Evolutionary conservation across 2,113 vertebrate species (phyloP).

Genomic region (Capreolus pygargus): DNA sequence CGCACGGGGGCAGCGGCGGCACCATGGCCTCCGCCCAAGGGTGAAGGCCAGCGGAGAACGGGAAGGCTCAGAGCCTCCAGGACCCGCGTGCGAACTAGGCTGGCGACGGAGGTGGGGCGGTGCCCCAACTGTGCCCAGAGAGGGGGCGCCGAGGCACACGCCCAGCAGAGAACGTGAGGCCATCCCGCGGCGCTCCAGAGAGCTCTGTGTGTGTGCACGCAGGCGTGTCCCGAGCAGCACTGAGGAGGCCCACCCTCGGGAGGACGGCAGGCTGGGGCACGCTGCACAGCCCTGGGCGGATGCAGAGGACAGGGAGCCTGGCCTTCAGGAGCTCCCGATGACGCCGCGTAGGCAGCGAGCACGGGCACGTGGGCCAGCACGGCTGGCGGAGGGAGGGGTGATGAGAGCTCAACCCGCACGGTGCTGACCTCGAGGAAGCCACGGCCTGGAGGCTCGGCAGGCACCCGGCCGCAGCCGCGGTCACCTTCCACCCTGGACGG

Average conservation of each 20-base stretch:
- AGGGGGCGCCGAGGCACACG: fast-evolving
- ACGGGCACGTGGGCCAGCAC: fast-evolving
- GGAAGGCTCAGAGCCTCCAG: not conserved
- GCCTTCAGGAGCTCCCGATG: not conserved
- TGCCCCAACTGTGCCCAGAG: not conserved
- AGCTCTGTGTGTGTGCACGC: fast-evolving
- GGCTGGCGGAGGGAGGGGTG: not conserved
- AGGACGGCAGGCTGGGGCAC: fast-evolving
- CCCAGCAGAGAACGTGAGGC: not conserved
- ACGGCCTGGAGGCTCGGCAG: not conserved
- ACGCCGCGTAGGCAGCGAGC: fast-evolving
- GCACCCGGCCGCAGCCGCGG: not conserved
- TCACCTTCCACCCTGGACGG: not conserved
- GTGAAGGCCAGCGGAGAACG: not conserved
- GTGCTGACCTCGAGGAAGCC: not conserved
- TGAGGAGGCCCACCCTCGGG: not conserved
- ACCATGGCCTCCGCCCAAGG: not conserved
- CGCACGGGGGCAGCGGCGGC: fast-evolving
- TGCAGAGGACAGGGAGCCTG: not conserved
- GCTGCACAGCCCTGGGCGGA: fast-evolving
- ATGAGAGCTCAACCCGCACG: not conserved
- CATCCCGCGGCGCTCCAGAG: not conserved
- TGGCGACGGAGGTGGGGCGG: not conserved
- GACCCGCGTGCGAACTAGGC: too few species aligned
- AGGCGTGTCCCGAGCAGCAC: fast-evolving